These are phyloP conservation scores for Macquaria ambigua DNA, from an alignment of 2,113 vertebrate species.

Conservation along the genomic window DNA sequence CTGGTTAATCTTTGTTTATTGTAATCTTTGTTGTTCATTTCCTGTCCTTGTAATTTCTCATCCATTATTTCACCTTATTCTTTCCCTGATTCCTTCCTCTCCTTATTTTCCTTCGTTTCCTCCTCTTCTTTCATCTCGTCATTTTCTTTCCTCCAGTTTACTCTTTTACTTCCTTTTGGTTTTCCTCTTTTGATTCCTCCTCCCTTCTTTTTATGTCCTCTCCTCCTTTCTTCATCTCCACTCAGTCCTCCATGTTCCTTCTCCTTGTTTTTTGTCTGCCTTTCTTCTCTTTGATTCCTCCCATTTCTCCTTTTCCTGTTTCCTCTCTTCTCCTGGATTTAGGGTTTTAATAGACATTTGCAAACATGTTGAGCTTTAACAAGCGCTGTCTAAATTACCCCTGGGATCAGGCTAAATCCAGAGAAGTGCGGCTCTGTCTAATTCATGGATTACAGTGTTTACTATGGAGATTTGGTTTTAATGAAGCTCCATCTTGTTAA, in stretches of 20 bases:
- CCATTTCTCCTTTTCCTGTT: neutral
- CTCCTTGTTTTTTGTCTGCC: neutral
- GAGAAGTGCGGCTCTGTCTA: constrained; percentile 58
- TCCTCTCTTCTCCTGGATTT: constrained; percentile 19
- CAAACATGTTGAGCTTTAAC: constrained; percentile 66
- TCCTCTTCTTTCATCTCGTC: neutral
- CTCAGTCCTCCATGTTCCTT: neutral
- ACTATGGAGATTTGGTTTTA: constrained; percentile 68
- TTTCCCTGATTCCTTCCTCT: neutral
- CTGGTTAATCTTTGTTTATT: constrained; percentile 15
- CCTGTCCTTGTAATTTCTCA: neutral
- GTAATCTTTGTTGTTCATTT: neutral
- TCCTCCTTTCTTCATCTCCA: neutral
- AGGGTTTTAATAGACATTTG: constrained; percentile 43
- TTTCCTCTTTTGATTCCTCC: neutral
- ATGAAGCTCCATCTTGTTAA: constrained; percentile 62
- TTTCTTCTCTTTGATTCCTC: neutral
- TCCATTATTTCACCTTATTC: neutral
- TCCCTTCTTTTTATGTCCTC: neutral
- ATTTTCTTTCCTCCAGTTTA: neutral
- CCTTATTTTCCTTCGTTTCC: neutral
- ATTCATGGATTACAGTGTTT: constrained; percentile 71
- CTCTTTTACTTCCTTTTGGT: neutral
- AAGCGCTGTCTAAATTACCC: constrained; percentile 58
- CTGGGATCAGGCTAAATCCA: constrained; percentile 57